These are phyloP conservation scores for Heliothis subflexa DNA, from an alignment of 1,140 invertebrate species.

Conservation along the genomic window DNA sequence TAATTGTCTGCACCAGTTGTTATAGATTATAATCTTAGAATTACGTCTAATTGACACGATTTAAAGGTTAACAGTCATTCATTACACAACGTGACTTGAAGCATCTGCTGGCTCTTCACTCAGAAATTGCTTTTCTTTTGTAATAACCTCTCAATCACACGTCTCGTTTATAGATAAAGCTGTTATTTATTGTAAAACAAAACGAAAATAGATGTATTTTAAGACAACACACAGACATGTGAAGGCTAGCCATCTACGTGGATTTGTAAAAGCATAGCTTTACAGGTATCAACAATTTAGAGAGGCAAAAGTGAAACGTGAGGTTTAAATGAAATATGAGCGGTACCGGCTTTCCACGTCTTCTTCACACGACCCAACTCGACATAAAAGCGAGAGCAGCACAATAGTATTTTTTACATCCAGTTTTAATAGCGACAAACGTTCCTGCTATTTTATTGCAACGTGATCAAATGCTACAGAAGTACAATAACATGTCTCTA, in stretches of 20 bases:
- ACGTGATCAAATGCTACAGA: neutral
- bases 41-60: slow-evolving; percentile 34
- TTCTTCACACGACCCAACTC: slow-evolving; percentile 59
- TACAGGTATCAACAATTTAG: slow-evolving; percentile 37
- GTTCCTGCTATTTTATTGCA: slow-evolving; percentile 9
- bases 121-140: slow-evolving; percentile 16
- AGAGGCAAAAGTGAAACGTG: slow-evolving; percentile 44
- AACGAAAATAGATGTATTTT: slow-evolving; percentile 30
- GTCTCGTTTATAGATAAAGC: neutral
- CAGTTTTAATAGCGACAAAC: slow-evolving; percentile 33
- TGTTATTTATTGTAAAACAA: slow-evolving; percentile 31
- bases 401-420: slow-evolving; percentile 36
- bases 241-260: slow-evolving; percentile 8
- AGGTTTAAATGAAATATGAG: slow-evolving; percentile 45
- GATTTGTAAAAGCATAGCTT: slow-evolving; percentile 32
- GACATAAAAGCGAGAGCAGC: slow-evolving; percentile 35
- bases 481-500: neutral
- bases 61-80: slow-evolving; percentile 35
- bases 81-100: slow-evolving; percentile 33
- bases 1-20: neutral
- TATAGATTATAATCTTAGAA: slow-evolving; percentile 15
- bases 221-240: neutral
- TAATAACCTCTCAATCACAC: slow-evolving; percentile 22
- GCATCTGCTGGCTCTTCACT: slow-evolving; percentile 16
- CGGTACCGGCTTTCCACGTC: slow-evolving; percentile 56